Evolutionary conservation across 2,113 vertebrate species (phyloP).

Genomic region (Aldabrachelys gigantea): DNA sequence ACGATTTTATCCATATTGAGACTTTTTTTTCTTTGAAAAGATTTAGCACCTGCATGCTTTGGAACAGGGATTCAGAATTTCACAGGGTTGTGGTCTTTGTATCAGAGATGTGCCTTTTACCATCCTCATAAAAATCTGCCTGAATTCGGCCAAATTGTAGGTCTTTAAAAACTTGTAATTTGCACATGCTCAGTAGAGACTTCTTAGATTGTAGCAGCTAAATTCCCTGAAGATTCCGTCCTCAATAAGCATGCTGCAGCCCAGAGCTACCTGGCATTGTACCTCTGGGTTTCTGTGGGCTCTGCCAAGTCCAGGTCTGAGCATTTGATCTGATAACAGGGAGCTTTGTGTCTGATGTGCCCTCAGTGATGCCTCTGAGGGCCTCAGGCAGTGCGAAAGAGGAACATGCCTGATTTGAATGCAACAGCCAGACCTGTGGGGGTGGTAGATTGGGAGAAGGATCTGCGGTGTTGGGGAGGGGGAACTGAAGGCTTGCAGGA

Average conservation of each 20-base stretch:
- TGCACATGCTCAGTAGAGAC: background rate
- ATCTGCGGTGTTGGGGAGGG: background rate
- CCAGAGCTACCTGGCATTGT: background rate
- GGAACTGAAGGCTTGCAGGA: rapidly evolving
- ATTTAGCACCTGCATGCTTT: background rate
- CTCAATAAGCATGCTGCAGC: background rate
- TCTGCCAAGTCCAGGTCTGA: background rate
- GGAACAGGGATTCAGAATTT: background rate
- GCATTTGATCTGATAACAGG: background rate
- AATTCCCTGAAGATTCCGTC: background rate
- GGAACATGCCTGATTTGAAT: background rate
- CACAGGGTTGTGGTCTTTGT: background rate
- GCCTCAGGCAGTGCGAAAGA: rapidly evolving
- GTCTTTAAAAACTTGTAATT: background rate
- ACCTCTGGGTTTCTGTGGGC: too few species aligned
- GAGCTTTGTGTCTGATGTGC: background rate
- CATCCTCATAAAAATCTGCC: background rate
- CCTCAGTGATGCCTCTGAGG: background rate
- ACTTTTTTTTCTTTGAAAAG: background rate
- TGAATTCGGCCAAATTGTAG: background rate
- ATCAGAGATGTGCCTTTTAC: background rate
- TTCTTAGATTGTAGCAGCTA: background rate
- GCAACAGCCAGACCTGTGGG: too few species aligned
- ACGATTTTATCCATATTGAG: background rate
- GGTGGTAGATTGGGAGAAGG: background rate